Conservation (phyloP, 2,113 vertebrate genomes). For the Pteruthius melanotis region DNA sequence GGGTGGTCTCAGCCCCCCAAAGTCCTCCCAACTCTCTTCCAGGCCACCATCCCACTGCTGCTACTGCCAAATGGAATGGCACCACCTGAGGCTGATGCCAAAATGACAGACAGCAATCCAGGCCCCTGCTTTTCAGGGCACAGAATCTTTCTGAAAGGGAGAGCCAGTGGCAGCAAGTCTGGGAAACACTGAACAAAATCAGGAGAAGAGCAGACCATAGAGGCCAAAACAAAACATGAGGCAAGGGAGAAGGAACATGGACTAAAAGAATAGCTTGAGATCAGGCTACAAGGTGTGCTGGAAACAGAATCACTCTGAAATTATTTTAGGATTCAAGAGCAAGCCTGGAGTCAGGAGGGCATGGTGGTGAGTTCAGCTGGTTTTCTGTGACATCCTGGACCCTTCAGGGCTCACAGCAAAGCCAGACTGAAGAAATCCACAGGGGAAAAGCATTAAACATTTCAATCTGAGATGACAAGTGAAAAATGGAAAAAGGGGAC, state of each 20-base stretch:
- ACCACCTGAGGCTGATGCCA: not conserved
- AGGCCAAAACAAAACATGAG: not conserved
- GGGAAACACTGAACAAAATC: not conserved
- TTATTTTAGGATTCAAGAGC: not conserved
- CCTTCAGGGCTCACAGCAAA: not conserved
- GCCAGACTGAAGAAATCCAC: not conserved
- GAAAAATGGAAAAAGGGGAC: not conserved
- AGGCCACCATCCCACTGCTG: not conserved
- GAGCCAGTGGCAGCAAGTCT: not conserved
- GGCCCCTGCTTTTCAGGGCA: not conserved
- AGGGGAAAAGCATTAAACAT: not conserved
- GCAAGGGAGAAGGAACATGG: not conserved
- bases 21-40: not conserved
- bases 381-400: not conserved
- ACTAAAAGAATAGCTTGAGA: not conserved
- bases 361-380: not conserved
- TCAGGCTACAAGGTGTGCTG: not conserved
- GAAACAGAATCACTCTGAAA: not conserved
- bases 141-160: not conserved
- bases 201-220: not conserved
- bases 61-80: not conserved
- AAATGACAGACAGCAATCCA: accelerated
- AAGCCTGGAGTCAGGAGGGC: accelerated
- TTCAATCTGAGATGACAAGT: not conserved
- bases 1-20: accelerated